Base-by-base conservation (phyloP, 2,888 invertebrate genomes). In the Erpobdella octoculata region DNA sequence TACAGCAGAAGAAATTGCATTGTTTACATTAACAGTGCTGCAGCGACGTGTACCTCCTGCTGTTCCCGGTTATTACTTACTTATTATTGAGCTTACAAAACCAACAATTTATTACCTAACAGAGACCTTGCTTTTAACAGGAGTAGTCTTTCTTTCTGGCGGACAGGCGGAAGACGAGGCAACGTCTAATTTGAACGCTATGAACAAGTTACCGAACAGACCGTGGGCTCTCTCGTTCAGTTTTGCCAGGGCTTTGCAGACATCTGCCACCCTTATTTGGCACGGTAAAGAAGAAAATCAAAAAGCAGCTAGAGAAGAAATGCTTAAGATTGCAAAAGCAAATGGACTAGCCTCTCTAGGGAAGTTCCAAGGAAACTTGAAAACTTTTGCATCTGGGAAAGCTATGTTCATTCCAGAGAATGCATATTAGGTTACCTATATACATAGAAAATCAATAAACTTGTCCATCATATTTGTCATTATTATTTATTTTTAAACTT, bases 151-250 rank as follows among this genome's bases (percentile, higher is more conserved):
- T 90, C 88, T 98, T 80, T 97, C 96, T 78, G 98, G 98, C 78
- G 98, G 98, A 74, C 97, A 98, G 85, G 93, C 93, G 71, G 98
- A 98, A 84, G 95, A 95, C 81, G 96, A 97, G 80, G 96, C 98
- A 18, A 91, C 96, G 3, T 89, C 95, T 74, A 90, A 98, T 85
- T 87, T 98, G 86, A 92, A 94, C 84, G 94, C 94, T 78, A 97
- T 99, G 86, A 99, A 98, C 86, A 88, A 89, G 74, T 88, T 87
- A 77, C 85, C 87, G 48, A 81, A 80, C 76, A 90, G 90, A 86
- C 97, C 97, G 74, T 98, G 98, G 98, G 89, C 91, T 25, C 87
- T 98, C 68, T 93, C 94, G 78, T 98, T 98, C 91, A 93, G 93
- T 81, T 99, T 91, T 85, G 98, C 98, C 12, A 91, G 98, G 78